phyloP scores from a whole-genome alignment of 2,888 invertebrate genomes.

The Caenorhabditis imperialis region DNA sequence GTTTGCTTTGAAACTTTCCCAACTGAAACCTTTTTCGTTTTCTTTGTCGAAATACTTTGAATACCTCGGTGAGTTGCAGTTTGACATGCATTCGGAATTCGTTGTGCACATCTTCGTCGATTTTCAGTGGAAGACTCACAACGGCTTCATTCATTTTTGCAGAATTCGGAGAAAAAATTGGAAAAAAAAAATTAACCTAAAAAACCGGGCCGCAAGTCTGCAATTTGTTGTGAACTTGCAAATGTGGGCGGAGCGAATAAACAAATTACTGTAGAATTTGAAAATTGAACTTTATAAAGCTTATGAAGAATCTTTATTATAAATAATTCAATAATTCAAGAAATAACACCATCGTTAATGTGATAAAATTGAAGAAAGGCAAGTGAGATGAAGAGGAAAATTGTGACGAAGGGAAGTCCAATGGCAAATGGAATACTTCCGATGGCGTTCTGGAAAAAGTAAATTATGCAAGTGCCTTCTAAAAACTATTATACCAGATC shows the following conservation, averaged over 20 bases:
- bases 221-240: no score
- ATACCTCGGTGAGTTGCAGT: constrained; percentile 55
- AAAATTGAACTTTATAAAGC: no score
- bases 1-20: constrained; percentile 43
- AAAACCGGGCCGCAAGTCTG: no score
- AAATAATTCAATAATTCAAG: neutral
- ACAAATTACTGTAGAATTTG: no score
- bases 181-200: neutral
- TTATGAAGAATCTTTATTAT: no score
- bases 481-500: no score
- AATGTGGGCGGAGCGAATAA: no score
- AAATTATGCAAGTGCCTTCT: no score
- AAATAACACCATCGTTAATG: constrained; percentile 29
- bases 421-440: neutral
- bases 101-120: constrained; percentile 58
- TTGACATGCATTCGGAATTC: constrained; percentile 66
- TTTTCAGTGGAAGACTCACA: constrained; percentile 16
- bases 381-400: constrained; percentile 18
- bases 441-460: constrained; percentile 2
- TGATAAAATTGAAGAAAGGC: constrained; percentile 35
- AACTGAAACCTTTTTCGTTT: constrained; percentile 28
- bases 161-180: neutral
- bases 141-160: constrained; percentile 25
- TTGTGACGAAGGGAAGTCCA: constrained; percentile 10
- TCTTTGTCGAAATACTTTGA: no score